Evolutionary conservation across 2,113 vertebrate genomes (phyloP).

Genomic region (Charina bottae): DNA sequence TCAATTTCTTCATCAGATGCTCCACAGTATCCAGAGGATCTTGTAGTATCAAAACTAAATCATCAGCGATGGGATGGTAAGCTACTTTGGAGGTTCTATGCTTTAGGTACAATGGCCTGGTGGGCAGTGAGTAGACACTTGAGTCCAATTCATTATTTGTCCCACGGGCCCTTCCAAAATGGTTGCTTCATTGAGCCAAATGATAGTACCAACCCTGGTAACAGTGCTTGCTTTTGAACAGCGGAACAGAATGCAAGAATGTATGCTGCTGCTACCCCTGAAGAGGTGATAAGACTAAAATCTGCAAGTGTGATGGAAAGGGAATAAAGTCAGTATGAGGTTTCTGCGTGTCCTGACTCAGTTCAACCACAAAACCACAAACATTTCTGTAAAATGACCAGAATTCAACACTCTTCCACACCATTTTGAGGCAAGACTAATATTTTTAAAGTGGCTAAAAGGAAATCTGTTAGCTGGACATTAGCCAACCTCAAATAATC

Average conservation of each 20-base stretch:
- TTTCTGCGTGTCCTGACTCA: neutral
- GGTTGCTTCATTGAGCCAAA: neutral
- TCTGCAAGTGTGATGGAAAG: neutral
- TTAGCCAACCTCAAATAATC: neutral
- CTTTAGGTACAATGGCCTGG: neutral
- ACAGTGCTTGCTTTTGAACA: neutral
- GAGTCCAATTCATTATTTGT: neutral
- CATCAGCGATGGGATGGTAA: neutral
- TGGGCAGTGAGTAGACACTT: neutral
- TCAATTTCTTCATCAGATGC: too few species aligned
- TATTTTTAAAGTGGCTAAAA: neutral
- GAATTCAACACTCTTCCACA: neutral
- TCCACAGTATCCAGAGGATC: too few species aligned
- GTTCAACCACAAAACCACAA: neutral
- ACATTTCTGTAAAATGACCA: neutral
- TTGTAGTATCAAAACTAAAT: too few species aligned
- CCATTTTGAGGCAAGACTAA: neutral
- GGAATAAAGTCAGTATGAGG: neutral
- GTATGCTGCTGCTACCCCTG: neutral
- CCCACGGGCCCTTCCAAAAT: neutral
- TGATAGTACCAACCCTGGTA: neutral
- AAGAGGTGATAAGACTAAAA: neutral
- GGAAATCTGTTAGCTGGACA: neutral
- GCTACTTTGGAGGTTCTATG: neutral
- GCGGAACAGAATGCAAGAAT: neutral